Evolutionary conservation across 1,140 invertebrate genomes (phyloP), one percentile per base, ranked within the genome.

Genomic region (Solenopsis invicta): DNA sequence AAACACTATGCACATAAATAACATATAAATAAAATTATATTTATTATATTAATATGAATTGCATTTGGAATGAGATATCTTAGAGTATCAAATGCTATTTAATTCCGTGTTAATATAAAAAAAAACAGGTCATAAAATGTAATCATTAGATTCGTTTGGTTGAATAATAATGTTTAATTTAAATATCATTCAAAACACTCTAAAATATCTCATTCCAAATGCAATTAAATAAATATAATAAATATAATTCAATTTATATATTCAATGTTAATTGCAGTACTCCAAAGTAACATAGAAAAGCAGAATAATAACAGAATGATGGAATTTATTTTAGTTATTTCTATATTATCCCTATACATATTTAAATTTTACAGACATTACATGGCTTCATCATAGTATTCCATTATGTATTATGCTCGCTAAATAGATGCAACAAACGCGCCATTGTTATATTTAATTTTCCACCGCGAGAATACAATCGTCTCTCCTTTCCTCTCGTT

Each of bases 221-320:
- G 3, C 16, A 56, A 37, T 37, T 59, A 13, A 59, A 29, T 29
- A 29, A 29, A 29, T 29, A 29, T 29, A 41, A 59, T 24, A 41
- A n/a, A 10, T 8, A n/a, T 41, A 16, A 50, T 50, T n/a, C 18
- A 3, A 59, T 41, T 59, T 75, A 21, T 21, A 75, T 41, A 75
- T 56, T 37, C 12, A 75, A 56, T 5, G 4, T 8, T 52, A 56
- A 75, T 50, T 9, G 52, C 12, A 24, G 0, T 16, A 3, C 13
- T 75, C 18, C 4, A 76, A 76, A 76, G 41, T 76, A 37, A 18
- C n/a, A 41, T 41, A 12, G 18, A 75, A 34, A 54, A 74, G 54
- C 41, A 8, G 41, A 41, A 41, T 8, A 24, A 41, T 5, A 48
- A 64, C 24, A 4, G 0, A 10, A 18, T 21, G n/a, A 9, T 21